phyloP scores from a whole-genome alignment of 2,113 vertebrate genomes.

The Mohoua ochrocephala region DNA sequence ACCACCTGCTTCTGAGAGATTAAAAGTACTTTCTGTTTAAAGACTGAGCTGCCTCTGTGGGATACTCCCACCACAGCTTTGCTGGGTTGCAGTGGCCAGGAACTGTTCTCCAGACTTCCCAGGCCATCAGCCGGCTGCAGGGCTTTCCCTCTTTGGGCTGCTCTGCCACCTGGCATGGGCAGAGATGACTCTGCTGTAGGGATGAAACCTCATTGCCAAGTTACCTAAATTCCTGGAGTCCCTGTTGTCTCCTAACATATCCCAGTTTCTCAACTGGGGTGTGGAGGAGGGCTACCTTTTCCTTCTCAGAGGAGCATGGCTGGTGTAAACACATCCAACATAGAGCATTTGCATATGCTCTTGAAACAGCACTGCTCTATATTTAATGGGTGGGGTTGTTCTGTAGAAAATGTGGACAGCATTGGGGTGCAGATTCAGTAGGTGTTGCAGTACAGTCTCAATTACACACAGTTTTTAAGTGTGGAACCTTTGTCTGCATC shows the following conservation, averaged over 20 bases:
- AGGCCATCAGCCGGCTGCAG: not conserved
- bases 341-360: not conserved
- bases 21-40: not conserved
- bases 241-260: not conserved
- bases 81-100: rapidly evolving
- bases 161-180: not conserved
- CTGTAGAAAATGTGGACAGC: not conserved
- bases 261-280: not conserved
- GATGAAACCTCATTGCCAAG: not conserved
- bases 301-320: not conserved
- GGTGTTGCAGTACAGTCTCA: not conserved
- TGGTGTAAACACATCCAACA: not conserved
- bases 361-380: not conserved
- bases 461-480: not conserved
- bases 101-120: not conserved
- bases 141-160: not conserved
- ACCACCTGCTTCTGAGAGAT: not conserved
- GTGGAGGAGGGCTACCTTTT: rapidly evolving
- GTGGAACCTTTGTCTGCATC: not conserved
- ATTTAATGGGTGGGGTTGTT: not conserved
- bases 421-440: not conserved
- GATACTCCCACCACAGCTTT: not conserved
- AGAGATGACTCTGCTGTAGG: not conserved
- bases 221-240: not conserved
- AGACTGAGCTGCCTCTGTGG: not conserved